A percentile compares a stretch with the other conserved stretches of the same genome.
These are phyloP conservation scores for Cichlasoma orientale DNA, from an alignment of 2,797 vertebrate genomes.

Conservation along the genomic window DNA sequence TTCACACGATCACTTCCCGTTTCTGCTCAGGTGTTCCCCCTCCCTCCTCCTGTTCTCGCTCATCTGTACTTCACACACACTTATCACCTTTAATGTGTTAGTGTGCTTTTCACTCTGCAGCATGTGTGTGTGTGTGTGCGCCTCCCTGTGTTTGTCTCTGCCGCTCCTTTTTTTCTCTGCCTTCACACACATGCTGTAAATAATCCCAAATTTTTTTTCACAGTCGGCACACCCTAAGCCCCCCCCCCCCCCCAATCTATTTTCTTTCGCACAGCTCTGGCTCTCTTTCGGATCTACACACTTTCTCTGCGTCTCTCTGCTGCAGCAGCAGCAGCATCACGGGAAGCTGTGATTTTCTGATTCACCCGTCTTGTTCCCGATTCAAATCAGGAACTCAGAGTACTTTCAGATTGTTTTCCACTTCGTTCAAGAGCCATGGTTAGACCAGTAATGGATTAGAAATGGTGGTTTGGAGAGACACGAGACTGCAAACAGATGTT, in stretches of 20 bases:
- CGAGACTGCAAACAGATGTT: neutral
- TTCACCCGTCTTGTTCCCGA: neutral
- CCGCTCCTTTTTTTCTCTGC: neutral
- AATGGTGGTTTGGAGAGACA: neutral
- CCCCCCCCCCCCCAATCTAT: neutral
- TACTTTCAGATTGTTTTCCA: neutral
- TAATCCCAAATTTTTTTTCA: constrained; percentile 8
- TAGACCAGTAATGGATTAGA: neutral
- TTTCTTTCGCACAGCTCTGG: neutral
- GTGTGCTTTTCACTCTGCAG: constrained; percentile 18
- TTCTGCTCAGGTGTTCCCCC: constrained; percentile 38
- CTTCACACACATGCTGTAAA: constrained; percentile 22
- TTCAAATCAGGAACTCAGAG: neutral
- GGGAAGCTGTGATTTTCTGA: neutral
- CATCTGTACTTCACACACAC: constrained; percentile 54
- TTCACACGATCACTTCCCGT: constrained; percentile 38
- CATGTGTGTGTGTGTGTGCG: neutral
- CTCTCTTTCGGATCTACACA: neutral
- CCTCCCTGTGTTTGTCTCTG: neutral
- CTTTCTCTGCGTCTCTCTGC: neutral
- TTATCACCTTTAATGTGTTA: constrained; percentile 57
- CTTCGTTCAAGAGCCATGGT: neutral
- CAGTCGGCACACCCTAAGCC: neutral
- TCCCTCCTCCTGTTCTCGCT: constrained; percentile 20
- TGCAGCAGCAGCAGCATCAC: neutral